A percentile compares a stretch with the other conserved stretches of the same genome.
These are phyloP conservation scores for Rhadina sibilatrix DNA, from an alignment of 2,113 vertebrate species.

Conservation along the genomic window DNA sequence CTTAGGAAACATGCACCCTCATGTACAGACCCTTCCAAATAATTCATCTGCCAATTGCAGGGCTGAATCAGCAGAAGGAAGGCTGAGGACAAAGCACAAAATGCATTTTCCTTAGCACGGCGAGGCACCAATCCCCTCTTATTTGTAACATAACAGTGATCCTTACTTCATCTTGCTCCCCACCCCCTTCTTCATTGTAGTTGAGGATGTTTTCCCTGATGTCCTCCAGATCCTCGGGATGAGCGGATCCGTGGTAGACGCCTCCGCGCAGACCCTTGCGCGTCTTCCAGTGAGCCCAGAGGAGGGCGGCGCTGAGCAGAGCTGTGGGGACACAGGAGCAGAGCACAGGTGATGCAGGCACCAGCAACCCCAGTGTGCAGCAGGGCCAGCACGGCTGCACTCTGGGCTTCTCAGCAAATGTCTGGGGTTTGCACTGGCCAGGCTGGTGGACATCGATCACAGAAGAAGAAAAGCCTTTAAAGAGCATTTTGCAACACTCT, in stretches of 20 bases:
- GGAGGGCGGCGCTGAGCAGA: constrained; percentile 78
- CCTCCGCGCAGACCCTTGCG: constrained; percentile 77
- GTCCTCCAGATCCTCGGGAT: constrained; percentile 85
- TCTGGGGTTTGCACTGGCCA: not conserved
- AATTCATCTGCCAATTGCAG: not conserved
- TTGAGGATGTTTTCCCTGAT: constrained; percentile 87
- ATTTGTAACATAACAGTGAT: not conserved
- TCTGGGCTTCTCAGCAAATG: not conserved
- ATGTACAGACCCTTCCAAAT: not conserved
- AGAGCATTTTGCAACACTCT: not conserved
- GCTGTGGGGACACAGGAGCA: constrained; percentile 71
- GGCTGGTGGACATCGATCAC: not conserved
- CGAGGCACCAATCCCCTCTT: not conserved
- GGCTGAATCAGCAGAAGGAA: not conserved
- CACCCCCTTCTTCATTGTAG: constrained; percentile 89
- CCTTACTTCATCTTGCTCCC: constrained; percentile 87
- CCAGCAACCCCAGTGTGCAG: rapidly evolving
- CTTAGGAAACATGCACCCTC: not conserved
- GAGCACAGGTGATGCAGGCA: not conserved
- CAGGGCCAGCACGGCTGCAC: not conserved
- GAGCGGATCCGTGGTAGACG: constrained; percentile 73
- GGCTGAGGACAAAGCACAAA: not conserved
- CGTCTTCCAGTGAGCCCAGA: constrained; percentile 80
- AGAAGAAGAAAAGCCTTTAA: not conserved
- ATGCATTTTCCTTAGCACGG: not conserved